Percentiles rank a stretch among this genome's conserved stretches.
Evolutionary conservation across 2,797 vertebrate genomes (phyloP).

Genomic region (Enteromius mattozi): DNA sequence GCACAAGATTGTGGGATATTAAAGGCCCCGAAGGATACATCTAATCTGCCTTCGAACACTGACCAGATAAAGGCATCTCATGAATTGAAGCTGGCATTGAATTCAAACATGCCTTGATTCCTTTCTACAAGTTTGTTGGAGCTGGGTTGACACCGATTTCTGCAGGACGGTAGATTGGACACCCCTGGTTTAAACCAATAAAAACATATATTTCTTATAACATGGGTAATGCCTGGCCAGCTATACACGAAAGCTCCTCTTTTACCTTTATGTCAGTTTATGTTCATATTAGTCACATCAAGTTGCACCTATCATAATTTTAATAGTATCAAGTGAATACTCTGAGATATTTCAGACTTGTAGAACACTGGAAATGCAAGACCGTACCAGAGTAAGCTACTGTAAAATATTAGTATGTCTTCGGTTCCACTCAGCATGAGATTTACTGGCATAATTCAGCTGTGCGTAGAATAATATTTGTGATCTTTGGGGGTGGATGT

Average conservation of each 20-base stretch:
- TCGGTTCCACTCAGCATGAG: not conserved
- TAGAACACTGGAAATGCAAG: not conserved
- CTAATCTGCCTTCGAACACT: too few relatives aligned
- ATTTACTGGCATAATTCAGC: conserved; percentile 2
- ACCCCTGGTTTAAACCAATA: not conserved
- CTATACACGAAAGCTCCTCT: not conserved
- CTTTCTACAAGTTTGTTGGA: too few relatives aligned
- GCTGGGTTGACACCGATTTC: too few relatives aligned
- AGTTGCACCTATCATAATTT: not conserved
- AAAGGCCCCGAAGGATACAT: too few relatives aligned
- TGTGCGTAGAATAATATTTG: conserved; percentile 25
- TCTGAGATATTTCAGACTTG: not conserved
- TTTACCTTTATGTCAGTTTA: not conserved
- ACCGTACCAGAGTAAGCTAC: not conserved
- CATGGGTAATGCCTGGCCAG: not conserved
- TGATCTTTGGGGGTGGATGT: not conserved
- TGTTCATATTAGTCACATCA: not conserved
- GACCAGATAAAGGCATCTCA: too few relatives aligned
- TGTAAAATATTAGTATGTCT: not conserved
- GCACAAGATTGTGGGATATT: too few relatives aligned
- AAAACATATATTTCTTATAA: not conserved
- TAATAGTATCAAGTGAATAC: not conserved
- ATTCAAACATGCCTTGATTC: too few relatives aligned
- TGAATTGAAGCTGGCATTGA: too few relatives aligned
- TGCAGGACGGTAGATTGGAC: not conserved